These are phyloP conservation scores for Elegia similella DNA, from an alignment of 2,888 invertebrate species.

Conservation along the genomic window DNA sequence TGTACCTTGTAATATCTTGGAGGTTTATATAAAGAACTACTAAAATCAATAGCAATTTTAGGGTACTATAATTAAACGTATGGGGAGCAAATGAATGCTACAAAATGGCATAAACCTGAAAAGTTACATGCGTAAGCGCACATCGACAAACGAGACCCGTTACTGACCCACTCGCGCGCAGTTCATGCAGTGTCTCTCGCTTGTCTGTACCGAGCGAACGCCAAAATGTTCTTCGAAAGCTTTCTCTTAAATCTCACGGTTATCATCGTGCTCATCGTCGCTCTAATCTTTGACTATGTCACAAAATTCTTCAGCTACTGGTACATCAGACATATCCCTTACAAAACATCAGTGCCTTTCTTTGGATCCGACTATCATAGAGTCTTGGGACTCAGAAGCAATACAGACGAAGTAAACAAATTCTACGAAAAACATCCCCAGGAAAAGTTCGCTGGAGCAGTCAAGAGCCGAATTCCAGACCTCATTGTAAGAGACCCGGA, in stretches of 20 bases:
- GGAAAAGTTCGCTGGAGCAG: conserved; percentile 62
- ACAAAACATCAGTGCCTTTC: conserved; percentile 61
- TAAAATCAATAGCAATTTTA: too few relatives aligned
- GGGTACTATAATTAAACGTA: not conserved
- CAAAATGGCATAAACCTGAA: conserved; percentile 11
- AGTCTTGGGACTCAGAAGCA: conserved; percentile 57
- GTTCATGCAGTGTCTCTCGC: conserved; percentile 52
- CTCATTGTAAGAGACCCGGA: conserved; percentile 70
- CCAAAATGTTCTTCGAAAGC: conserved; percentile 76
- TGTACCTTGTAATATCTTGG: too few relatives aligned
- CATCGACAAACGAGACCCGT: conserved; percentile 49
- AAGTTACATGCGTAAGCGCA: conserved; percentile 22
- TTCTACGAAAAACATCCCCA: conserved; percentile 54
- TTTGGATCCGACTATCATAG: conserved; percentile 69
- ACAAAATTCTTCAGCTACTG: conserved; percentile 77
- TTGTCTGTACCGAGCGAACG: conserved; percentile 56
- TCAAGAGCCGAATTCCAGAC: conserved; percentile 72
- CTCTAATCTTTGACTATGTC: conserved; percentile 66
- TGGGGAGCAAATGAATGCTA: not conserved
- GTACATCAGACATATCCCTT: conserved; percentile 69
- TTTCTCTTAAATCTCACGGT: conserved; percentile 60
- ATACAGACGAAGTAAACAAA: conserved; percentile 59
- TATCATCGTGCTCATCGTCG: conserved; percentile 52
- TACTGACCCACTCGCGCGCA: conserved; percentile 62
- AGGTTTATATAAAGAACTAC: too few relatives aligned